Base-by-base conservation (phyloP, 2,888 invertebrate genomes). In the Cheilosia urbana region DNA sequence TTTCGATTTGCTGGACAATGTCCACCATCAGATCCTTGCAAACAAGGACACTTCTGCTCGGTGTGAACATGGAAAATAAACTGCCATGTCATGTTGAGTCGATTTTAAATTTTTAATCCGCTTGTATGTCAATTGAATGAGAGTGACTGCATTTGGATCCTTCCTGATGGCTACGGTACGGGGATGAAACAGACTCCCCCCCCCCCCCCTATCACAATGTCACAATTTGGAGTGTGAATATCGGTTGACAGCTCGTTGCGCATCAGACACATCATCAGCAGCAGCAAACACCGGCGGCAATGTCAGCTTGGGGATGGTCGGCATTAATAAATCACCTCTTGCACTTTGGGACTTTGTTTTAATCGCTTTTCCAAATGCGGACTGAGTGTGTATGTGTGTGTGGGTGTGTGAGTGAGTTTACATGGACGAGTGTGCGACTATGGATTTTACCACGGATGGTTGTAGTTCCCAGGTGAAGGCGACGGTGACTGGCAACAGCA, bases 51-150 rank as follows among this genome's bases (percentile, higher is more conserved):
- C 30, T 66, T 47, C 47, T 11, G 15, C 37, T n/a, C 21, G 6
- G 47, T 47, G 47, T 19, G 60, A 51, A 83, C 79, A 85, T 85
- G 57, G 88, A 88, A 89, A 89, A 88, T 88, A 89, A 87, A 89
- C 87, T 87, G 89, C 88, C 88, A 88, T 87, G 87, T 90, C 90
- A 89, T 90, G 89, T 90, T 89, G 89, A 90, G 91, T 90, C 91
- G 90, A 91, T 91, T 90, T 91, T 90, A 88, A 87, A 84, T 88
- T 89, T 89, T 90, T 90, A 90, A 90, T 89, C 89, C 90, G 87
- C 78, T 88, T 89, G 89, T 89, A 89, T 89, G 89, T 89, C 88
- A 89, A 89, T 88, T 89, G 88, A 83, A 79, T 79, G 80, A 69
- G 82, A 87, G 71, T 85, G 81, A 81, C 87, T 82, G 85, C 85